Base-by-base conservation (phyloP, 2,113 vertebrate species). In the Oryzias celebensis region DNA sequence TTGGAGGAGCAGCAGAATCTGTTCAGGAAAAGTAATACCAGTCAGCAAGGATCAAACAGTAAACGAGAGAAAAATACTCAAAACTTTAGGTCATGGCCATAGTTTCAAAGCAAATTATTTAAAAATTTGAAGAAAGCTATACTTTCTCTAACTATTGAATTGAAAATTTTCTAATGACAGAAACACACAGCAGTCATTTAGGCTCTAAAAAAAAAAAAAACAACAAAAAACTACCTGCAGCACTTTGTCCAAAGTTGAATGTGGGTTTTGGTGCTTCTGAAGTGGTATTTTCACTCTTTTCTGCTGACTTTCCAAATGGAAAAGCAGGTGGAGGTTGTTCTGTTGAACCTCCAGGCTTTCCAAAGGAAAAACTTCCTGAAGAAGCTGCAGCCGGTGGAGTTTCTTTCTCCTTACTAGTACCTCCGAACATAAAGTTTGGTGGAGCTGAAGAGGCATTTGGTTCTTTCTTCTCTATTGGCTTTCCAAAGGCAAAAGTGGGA, bases 401-500 rank as follows among this genome's bases (percentile, higher is more conserved):
- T 47, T 94, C 94, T 22, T 78, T 61, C 65, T 95, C 94, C 75
- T 95, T 96, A 55, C 41, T 66, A 18, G 90, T 89, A 31, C 65
- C 64, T 20, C 75, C 79, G 63, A 98, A 98, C 5, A 89, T 57
- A 51, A 96, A 87, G 0, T 86, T 73, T 45, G 88, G 75, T 2
- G 83, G 64, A 50, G 71, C 54, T 16, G 68, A 85, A 74, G 87
- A 60, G 22, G 90, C 52, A 20, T 61, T 75, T 0, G 77, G 66
- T 65, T 95, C 93, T 41, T 93, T 92, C 73, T 96, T 97, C 65
- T 96, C 94, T 73, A 94, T 95, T 36, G 91, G 89, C 81, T 94
- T 95, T 75, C 94, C 93, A 85, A 97, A 93, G 68, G 76, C 70
- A 80, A 96, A 94, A n/a, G 89, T 31, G 15, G 90, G 75, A 22